A percentile compares a stretch with the other conserved stretches of the same genome.
Evolutionary conservation across 2,113 vertebrate genomes (phyloP).

Genomic region (Etheostoma cragini): DNA sequence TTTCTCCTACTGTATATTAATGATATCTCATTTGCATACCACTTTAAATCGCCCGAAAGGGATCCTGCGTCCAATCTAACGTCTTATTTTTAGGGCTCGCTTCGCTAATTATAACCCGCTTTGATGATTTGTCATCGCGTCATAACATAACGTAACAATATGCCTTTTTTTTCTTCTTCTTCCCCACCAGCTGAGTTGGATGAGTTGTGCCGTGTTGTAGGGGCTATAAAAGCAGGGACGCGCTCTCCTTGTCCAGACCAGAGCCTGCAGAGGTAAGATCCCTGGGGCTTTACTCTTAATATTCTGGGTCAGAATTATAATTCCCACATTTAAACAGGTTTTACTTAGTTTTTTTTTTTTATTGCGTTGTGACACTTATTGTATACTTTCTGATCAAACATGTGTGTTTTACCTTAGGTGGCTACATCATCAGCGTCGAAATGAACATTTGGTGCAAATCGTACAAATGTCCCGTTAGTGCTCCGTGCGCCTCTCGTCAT

Average conservation of each 20-base stretch:
- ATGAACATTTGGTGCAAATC: slow-evolving; percentile 85
- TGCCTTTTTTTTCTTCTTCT: slow-evolving; percentile 18
- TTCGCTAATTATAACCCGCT: slow-evolving; percentile 80
- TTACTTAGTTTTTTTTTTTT: neutral
- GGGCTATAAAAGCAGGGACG: slow-evolving; percentile 83
- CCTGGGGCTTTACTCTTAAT: too few species aligned
- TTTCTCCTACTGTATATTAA: neutral
- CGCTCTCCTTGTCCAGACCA: slow-evolving; percentile 58
- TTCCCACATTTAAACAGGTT: neutral
- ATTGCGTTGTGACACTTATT: neutral
- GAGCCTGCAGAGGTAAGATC: slow-evolving; percentile 48
- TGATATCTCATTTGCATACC: neutral
- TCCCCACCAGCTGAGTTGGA: slow-evolving; percentile 46
- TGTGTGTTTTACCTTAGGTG: neutral
- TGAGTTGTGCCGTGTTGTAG: slow-evolving; percentile 65
- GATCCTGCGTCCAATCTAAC: slow-evolving; percentile 44
- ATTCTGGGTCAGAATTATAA: neutral
- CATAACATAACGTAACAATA: slow-evolving; percentile 78
- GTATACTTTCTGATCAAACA: too few species aligned
- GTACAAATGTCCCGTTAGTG: slow-evolving; percentile 75
- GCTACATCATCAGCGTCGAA: slow-evolving; percentile 4
- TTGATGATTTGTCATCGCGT: slow-evolving; percentile 75
- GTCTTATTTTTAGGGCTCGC: slow-evolving; percentile 82
- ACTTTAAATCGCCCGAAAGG: slow-evolving; percentile 29
- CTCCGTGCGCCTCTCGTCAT: slow-evolving; percentile 55